Percentiles rank a stretch among this genome's conserved stretches.
Conservation (phyloP, 2,113 vertebrate genomes). For the Isichthys henryi region DNA sequence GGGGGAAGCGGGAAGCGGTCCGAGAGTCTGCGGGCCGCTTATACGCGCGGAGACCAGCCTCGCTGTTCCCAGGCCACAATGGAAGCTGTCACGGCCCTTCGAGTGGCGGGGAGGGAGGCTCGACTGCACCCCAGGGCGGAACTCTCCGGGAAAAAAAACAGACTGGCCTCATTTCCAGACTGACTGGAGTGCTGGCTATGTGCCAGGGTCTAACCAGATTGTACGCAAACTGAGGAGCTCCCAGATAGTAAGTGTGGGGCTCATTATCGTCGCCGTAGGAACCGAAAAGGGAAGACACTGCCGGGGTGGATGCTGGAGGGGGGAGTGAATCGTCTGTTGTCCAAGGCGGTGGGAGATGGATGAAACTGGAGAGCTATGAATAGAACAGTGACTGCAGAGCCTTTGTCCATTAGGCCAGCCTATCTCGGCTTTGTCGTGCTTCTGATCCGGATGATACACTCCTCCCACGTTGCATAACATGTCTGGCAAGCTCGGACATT, state of each 20-base stretch:
- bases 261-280: slow-evolving; percentile 4
- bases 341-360: slow-evolving; percentile 1
- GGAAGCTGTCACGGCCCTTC: neutral
- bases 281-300: neutral
- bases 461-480: neutral
- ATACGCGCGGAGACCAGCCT: neutral
- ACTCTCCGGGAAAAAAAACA: neutral
- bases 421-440: neutral
- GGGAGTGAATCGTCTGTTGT: slow-evolving; percentile 14
- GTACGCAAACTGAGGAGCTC: neutral
- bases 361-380: slow-evolving; percentile 1
- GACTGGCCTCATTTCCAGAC: neutral
- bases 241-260: neutral
- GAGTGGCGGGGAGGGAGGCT: neutral
- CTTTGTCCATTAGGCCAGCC: neutral
- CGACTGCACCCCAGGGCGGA: neutral
- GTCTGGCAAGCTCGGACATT: neutral
- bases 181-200: neutral
- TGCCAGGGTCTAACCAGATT: neutral
- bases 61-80: neutral
- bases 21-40: neutral
- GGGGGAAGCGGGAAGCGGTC: neutral
- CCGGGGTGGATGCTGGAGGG: neutral
- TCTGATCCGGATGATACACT: neutral
- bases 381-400: neutral